phyloP scores from a whole-genome alignment of 2,797 vertebrate species.

The Cottoperca gobio region DNA sequence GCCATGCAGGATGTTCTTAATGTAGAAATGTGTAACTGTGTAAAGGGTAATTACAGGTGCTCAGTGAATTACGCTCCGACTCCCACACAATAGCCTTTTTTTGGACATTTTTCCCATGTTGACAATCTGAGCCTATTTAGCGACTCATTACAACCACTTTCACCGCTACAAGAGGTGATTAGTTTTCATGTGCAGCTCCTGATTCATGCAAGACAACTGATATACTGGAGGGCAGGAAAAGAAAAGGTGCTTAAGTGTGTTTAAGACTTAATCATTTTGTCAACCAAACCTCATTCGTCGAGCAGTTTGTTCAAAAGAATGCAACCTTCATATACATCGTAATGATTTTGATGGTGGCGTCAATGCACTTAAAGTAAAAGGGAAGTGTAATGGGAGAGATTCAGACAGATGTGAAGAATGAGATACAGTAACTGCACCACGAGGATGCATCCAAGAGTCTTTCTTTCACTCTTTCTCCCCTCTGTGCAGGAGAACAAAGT shows the following conservation, averaged over 20 bases:
- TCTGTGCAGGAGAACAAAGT: constrained; percentile 61
- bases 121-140: constrained; percentile 64
- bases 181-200: constrained; percentile 43
- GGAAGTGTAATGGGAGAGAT: constrained; percentile 23
- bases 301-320: constrained; percentile 25
- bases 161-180: constrained; percentile 62
- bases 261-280: constrained; percentile 47
- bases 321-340: constrained; percentile 13
- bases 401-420: constrained; percentile 15
- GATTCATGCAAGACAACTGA: constrained; percentile 52
- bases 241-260: constrained; percentile 16
- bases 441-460: constrained; percentile 32
- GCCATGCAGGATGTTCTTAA: constrained; percentile 41
- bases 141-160: constrained; percentile 63
- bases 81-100: constrained; percentile 63
- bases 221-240: constrained; percentile 25
- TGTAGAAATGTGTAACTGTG: constrained; percentile 48
- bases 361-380: constrained; percentile 29
- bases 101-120: constrained; percentile 52
- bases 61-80: constrained; percentile 57
- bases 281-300: constrained; percentile 42
- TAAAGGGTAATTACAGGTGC: constrained; percentile 65
- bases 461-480: constrained; percentile 12
- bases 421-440: constrained; percentile 10
- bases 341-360: constrained; percentile 10